phyloP scores from a whole-genome alignment of 1,140 invertebrate genomes.

The Leptoteleia sp. region DNA sequence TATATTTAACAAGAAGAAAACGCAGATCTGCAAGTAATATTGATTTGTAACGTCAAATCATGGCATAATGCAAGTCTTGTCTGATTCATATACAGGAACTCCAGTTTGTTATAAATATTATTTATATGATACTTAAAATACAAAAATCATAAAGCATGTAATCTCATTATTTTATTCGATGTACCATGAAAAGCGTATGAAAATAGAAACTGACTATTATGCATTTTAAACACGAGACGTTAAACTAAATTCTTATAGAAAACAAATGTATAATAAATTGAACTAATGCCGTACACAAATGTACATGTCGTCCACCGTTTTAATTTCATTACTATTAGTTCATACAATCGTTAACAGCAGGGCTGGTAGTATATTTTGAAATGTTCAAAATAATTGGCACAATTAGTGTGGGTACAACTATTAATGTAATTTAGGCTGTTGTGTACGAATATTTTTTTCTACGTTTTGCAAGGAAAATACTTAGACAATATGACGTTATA shows the following conservation, averaged over 20 bases:
- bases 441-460: too few relatives aligned
- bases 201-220: conserved; percentile 43
- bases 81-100: conserved; percentile 47
- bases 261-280: conserved; percentile 23
- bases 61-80: conserved; percentile 46
- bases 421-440: too few relatives aligned
- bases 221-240: conserved; percentile 30
- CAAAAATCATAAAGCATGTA: conserved; percentile 40
- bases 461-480: too few relatives aligned
- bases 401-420: too few relatives aligned
- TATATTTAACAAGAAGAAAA: conserved; percentile 34
- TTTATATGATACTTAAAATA: conserved; percentile 30
- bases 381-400: too few relatives aligned
- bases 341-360: conserved; percentile 25
- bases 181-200: conserved; percentile 46
- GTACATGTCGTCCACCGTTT: conserved; percentile 15
- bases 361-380: conserved; percentile 39
- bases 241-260: conserved; percentile 20
- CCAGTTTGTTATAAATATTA: conserved; percentile 35
- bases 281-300: conserved; percentile 16
- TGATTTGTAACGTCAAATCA: conserved; percentile 26
- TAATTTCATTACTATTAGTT: conserved; percentile 4
- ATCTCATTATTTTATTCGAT: conserved; percentile 39
- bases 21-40: conserved; percentile 20
- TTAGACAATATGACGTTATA: too few relatives aligned